Percentiles rank a stretch among this genome's conserved stretches.
phyloP scores from a whole-genome alignment of 2,888 invertebrate genomes.

The Saturnia pavonia region DNA sequence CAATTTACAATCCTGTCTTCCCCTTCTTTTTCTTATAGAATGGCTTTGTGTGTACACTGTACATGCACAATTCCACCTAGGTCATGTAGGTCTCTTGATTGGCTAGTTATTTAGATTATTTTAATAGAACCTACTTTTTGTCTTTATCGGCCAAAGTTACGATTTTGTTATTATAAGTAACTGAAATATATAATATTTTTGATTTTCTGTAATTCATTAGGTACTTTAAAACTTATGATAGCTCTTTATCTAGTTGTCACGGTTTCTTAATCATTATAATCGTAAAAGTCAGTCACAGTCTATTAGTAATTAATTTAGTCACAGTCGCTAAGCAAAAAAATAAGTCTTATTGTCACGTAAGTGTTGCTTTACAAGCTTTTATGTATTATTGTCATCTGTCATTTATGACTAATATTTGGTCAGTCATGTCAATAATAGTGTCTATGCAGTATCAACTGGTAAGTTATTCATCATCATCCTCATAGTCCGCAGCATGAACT shows the following conservation, averaged over 20 bases:
- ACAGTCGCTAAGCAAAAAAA: not conserved
- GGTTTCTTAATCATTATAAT: not conserved
- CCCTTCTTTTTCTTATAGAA: too few species aligned
- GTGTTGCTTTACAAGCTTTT: not conserved
- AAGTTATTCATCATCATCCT: not conserved
- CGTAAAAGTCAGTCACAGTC: not conserved
- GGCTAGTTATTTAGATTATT: too few species aligned
- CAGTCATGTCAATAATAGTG: not conserved
- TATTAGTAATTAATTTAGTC: not conserved
- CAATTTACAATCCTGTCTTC: not conserved
- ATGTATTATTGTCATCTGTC: not conserved
- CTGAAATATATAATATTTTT: too few species aligned
- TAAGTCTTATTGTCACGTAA: not conserved
- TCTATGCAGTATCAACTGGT: not conserved
- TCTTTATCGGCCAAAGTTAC: too few species aligned
- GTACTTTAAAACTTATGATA: too few species aligned
- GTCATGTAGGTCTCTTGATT: too few species aligned
- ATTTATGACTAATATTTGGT: not conserved
- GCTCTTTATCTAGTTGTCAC: too few species aligned
- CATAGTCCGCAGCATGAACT: not conserved
- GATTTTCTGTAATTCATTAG: too few species aligned
- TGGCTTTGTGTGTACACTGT: too few species aligned
- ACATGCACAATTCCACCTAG: too few species aligned
- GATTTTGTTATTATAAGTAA: too few species aligned
- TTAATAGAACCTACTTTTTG: too few species aligned